Base-by-base conservation (phyloP, 2,888 invertebrate species). In the Acrobasis suavella region DNA sequence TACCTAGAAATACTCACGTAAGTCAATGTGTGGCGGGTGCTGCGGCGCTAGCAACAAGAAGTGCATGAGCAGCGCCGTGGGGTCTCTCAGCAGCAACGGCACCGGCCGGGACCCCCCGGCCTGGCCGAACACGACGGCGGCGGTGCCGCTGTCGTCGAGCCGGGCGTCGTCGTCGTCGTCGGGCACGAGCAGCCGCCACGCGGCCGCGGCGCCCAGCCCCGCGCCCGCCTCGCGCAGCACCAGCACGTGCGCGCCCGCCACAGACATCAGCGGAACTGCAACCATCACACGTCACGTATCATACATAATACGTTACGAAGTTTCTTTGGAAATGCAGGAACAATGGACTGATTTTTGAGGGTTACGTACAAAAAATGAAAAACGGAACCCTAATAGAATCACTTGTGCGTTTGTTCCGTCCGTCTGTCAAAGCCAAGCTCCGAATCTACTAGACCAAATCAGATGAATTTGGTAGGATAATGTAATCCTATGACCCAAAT, bases 31-130 rank as follows among this genome's bases (percentile, higher is more conserved):
- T 5, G 89, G 89, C 60, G 98, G 94, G 78, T 96, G 95, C 67
- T 96, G 90, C 17, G 98, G 98, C 69, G 98, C 94, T 67, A 97
- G 93, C 71, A 98, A 93, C 72, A 98, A 93, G 75, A 98, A 95
- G 85, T 98, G 98, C 78, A 98, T 93, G 52, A 99, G 93, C 72
- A 98, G 92, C 66, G 98, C 96, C 62, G 95, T 94, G 6, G 97
- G 97, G 93, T 99, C 98, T 62, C 96, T 93, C 74, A 98, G 93
- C 73, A 99, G 93, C 76, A 98, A 93, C 72, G 98, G 98, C 77
- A 98, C 90, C 60, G 84, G 82, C 12, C 85, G 75, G 58, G 67
- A 65, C 17, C 49, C 37, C 63, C 22, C 64, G 58, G 17, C 70
- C 71, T 12, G 69, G 64, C 58, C 63, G 54, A 0, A 73, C 52